Evolutionary conservation across 2,797 vertebrate genomes (phyloP), one percentile per base, ranked within the genome.

Genomic region (Pyrrhura leucotis): DNA sequence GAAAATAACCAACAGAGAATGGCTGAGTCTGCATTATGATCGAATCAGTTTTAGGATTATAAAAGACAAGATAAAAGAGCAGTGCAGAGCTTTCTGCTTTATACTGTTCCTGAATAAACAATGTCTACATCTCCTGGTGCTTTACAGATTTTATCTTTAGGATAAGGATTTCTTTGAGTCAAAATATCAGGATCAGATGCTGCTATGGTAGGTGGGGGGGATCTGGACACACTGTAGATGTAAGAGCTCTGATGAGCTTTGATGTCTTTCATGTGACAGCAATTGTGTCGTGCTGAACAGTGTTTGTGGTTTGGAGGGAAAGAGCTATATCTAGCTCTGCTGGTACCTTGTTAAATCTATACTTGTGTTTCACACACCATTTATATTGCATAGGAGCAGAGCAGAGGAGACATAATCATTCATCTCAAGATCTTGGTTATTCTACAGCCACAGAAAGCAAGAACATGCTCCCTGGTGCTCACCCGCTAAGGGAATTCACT

Each of bases 401-500:
- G 10, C 16, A 2, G 3, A 66, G 39, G 47, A 45, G 21, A 33
- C 12, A 31, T 33, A 48, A 29, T 22, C 0, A 33, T 44, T 68
- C 6, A 1, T 40, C 20, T 6, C 40, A 31, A 2, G 3, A 18
- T 2, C 1, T 9, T 45, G 19, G 3, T 39, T 69, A 18, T 44
- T 37, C 31, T 72, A n/a, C 9, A 59, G n/a, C 10, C 33, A 40
- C 35, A 73, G 78, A 65, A 40, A 68, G 10, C 15, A 65, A 72
- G 11, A 2, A 22, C 17, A 2, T 1, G 2, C 2, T 82, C 10
- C 9, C 29, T 47, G 21, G 10, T 63, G 40, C 37, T 76, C 72
- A 28, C 4, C 9, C 12, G 8, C 31, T 37, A 44, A 33, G 16
- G 11, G 11, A 85, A 56, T 33, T 39, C 14, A 22, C 6, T 26